Conservation (phyloP, 2,113 vertebrate species). For the Psittacula cyanocephala region DNA sequence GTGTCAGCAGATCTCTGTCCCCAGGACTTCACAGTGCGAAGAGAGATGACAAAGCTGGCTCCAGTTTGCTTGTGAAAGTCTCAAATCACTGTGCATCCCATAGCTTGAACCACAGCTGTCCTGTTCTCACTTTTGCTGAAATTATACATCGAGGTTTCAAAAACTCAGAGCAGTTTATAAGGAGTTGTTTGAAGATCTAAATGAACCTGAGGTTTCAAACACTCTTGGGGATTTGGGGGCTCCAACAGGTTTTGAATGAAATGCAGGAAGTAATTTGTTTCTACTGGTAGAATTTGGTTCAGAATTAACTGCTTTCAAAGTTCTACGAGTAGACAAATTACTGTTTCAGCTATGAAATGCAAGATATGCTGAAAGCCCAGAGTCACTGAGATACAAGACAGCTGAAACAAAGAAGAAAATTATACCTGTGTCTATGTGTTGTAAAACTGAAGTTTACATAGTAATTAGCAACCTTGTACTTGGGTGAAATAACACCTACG, state of each 20-base stretch:
- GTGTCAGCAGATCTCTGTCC: neutral
- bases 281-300: neutral
- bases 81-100: accelerated
- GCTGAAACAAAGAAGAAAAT: neutral
- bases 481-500: neutral
- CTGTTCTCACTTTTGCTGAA: neutral
- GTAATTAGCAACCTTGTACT: neutral
- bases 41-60: neutral
- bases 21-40: neutral
- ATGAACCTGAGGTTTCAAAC: neutral
- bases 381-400: neutral
- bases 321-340: neutral
- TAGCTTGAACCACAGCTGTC: neutral
- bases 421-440: accelerated
- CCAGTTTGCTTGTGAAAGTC: accelerated
- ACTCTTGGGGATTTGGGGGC: neutral
- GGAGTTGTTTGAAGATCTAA: neutral
- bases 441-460: neutral
- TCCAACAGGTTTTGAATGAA: neutral
- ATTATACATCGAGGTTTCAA: neutral
- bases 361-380: neutral
- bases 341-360: neutral
- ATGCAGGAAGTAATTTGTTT: neutral
- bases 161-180: neutral
- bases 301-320: neutral